Evolutionary conservation across 2,888 invertebrate genomes (phyloP), one percentile per base, ranked within the genome.

Genomic region (Digitonthophagus gazella): DNA sequence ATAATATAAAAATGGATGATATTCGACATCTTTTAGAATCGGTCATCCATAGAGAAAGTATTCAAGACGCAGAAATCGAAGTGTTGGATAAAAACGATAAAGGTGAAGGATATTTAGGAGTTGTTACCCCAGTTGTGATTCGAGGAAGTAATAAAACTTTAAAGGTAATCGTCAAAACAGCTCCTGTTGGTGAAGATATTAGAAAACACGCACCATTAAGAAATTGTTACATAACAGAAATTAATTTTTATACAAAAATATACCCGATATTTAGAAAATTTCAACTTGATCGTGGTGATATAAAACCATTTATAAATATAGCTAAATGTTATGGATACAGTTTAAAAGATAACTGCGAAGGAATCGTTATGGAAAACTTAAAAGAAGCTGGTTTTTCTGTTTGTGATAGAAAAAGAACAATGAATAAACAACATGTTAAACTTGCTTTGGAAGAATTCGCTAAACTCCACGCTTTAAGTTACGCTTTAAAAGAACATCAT

Each of bases 381-480:
- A 76, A 75, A 65, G 67, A 68, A 15, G 19, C 20, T 14, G 76
- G 75, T 0, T 80, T 74, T 70, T 67, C 72, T 6, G 56, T 79
- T 55, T 76, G 76, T 74, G 72, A 78, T 63, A 71, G 75, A 11
- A 75, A 72, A 20, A 67, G 70, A 14, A 74, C 75, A 4, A 76
- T 81, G 72, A 72, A 79, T 56, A 72, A 75, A 15, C 71, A 75
- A 15, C 80, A 81, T 68, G 69, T 79, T 0, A 67, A 67, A 14
- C 28, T 76, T 5, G 77, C 78, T 14, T 67, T 80, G 16, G 71
- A 72, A 6, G 77, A 78, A 61, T 77, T 79, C 58, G 81, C 76
- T 0, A 77, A 76, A 65, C 76, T 78, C 15, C 81, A 81, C 68
- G 76, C 78, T 0, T 67, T 78, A 1, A 78, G 78, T 1, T 75